Evolutionary conservation across 92 coral and sea anemone species (phyloP).

Genomic region (Parazoanthus atlanticus): DNA sequence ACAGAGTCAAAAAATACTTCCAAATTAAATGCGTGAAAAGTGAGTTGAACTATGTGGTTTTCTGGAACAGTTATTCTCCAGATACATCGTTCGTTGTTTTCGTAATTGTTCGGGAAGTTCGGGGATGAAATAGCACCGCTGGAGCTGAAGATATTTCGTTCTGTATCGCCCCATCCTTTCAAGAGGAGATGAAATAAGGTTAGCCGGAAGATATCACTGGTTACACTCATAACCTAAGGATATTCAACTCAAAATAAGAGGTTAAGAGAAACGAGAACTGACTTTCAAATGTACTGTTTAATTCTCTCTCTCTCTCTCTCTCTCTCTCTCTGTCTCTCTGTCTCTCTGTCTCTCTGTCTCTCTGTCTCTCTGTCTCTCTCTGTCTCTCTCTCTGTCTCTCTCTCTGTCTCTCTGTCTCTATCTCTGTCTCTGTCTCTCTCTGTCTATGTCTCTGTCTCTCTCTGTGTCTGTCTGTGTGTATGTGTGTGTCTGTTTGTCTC

Average conservation of each 20-base stretch:
- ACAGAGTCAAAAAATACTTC: neutral
- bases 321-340: no score
- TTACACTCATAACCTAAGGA: neutral
- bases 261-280: neutral
- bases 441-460: no score
- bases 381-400: no score
- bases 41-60: neutral
- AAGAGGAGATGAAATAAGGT: neutral
- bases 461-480: no score
- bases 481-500: no score
- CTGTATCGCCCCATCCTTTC: neutral
- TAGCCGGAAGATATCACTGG: neutral
- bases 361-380: no score
- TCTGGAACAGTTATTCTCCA: slow-evolving; percentile 10
- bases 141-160: neutral
- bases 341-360: no score
- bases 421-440: no score
- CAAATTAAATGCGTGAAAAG: neutral
- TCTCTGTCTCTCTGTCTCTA: no score
- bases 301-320: no score
- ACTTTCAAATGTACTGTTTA: no score
- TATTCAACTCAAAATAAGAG: neutral
- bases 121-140: neutral
- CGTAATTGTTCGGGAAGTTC: neutral
- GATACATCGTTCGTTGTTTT: neutral